These are phyloP conservation scores for Chrysocyon brachyurus DNA, from an alignment of 2,797 vertebrate species.

Conservation along the genomic window DNA sequence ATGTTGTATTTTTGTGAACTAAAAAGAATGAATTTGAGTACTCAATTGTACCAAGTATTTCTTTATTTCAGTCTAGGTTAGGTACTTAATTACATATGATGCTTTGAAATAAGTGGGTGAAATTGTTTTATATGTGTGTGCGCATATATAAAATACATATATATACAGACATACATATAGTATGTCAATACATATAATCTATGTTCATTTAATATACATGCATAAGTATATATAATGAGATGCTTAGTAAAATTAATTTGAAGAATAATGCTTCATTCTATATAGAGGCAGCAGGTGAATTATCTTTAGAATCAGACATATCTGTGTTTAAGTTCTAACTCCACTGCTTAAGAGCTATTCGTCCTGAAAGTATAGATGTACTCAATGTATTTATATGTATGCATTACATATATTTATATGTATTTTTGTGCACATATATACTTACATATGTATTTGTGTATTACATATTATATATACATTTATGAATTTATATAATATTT, in stretches of 20 bases:
- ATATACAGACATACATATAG: background rate
- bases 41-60: background rate
- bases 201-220: background rate
- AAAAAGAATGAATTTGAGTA: background rate
- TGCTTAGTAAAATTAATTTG: background rate
- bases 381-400: background rate
- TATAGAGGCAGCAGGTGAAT: background rate
- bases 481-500: background rate
- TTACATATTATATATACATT: background rate
- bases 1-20: background rate
- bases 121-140: background rate
- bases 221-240: background rate
- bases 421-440: background rate
- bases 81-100: background rate
- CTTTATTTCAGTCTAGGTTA: background rate
- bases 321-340: background rate
- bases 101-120: background rate
- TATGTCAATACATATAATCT: background rate
- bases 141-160: background rate
- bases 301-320: background rate
- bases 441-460: background rate
- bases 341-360: background rate
- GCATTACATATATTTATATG: background rate
- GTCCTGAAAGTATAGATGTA: background rate
- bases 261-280: background rate